Evolutionary conservation across 2,113 vertebrate species (phyloP), one percentile per base, ranked within the genome.

Genomic region (Nannobrachium achirus): DNA sequence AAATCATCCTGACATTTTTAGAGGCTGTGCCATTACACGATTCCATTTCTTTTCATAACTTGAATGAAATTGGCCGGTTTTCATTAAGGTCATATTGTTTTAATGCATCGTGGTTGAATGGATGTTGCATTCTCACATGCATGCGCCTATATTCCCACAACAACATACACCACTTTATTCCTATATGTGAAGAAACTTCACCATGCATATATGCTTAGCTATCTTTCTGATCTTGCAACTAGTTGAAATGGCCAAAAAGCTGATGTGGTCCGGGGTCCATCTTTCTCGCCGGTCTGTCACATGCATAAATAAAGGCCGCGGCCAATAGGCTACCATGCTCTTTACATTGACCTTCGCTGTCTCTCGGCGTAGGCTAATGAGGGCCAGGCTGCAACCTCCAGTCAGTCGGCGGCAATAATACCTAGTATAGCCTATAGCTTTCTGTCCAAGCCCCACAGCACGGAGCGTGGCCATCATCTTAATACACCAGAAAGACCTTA

Each of bases 321-420:
- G 64, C 67, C 58, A 51, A 10, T 56, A n/a, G n/a, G n/a, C n/a
- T n/a, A n/a, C 33, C 41, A 50, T 78, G 82, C 78, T 86, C 80
- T 88, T 88, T 86, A 86, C 85, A 75, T 86, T 90, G 84, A 90
- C 87, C 85, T 88, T 89, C 86, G 73, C 74, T 69, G 66, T 85
- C 73, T 79, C 58, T 62, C 51, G 63, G 49, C 62, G 61, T 53
- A 73, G 70, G 64, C 72, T 51, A 63, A 62, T 11, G 19, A 1
- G 18, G 15, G 18, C 25, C 25, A 33, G 72, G 79, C 66, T 61
- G 56, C 53, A 71, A 50, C 58, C 61, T 83, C 70, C 67, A 69
- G 16, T 15, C 73, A 41, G 10, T 38, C 63, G 14, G 25, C 63
- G 14, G 25, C 38, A 63, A 25, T 50, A 52, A 48, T 44, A 46